phyloP scores from a whole-genome alignment of 2,113 vertebrate species.

The Channa maculata region DNA sequence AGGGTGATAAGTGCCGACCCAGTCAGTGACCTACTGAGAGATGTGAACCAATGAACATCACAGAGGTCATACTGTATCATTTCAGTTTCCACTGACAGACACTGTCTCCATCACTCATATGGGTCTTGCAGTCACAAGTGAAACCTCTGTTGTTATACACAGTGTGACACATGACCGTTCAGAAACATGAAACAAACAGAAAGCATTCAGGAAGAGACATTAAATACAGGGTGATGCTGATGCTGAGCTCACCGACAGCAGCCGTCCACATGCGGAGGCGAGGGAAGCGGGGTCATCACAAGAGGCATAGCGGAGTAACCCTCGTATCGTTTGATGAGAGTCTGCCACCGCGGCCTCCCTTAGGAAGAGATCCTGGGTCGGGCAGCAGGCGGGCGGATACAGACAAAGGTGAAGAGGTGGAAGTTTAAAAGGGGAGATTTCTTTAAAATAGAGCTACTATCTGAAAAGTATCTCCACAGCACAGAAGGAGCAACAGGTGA shows the following conservation, averaged over 20 bases:
- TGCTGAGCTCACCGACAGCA: slow-evolving; percentile 66
- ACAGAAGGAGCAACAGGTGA: slow-evolving; percentile 4
- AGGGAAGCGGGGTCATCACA: slow-evolving; percentile 50
- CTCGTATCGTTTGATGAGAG: slow-evolving; percentile 46
- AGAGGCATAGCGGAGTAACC: slow-evolving; percentile 46
- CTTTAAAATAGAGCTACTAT: background rate
- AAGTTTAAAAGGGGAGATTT: background rate
- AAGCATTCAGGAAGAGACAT: no score
- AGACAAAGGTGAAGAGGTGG: background rate
- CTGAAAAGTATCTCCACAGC: background rate
- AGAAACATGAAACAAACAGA: no score
- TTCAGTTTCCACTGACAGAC: no score
- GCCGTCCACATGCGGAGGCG: slow-evolving; percentile 52
- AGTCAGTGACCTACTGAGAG: no score
- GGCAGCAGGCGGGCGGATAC: background rate
- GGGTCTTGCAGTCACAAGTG: no score
- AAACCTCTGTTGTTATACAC: no score
- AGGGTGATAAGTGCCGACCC: no score
- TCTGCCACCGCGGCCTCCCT: slow-evolving; percentile 48
- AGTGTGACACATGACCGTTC: no score
- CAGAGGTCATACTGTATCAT: no score
- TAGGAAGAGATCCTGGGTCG: slow-evolving; percentile 62
- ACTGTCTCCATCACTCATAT: no score
- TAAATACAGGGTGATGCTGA: background rate
- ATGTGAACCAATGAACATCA: no score